A percentile compares a stretch with the other conserved stretches of the same genome.
These are phyloP conservation scores for Arvicola amphibius DNA, from an alignment of 2,797 vertebrate genomes.

Conservation along the genomic window DNA sequence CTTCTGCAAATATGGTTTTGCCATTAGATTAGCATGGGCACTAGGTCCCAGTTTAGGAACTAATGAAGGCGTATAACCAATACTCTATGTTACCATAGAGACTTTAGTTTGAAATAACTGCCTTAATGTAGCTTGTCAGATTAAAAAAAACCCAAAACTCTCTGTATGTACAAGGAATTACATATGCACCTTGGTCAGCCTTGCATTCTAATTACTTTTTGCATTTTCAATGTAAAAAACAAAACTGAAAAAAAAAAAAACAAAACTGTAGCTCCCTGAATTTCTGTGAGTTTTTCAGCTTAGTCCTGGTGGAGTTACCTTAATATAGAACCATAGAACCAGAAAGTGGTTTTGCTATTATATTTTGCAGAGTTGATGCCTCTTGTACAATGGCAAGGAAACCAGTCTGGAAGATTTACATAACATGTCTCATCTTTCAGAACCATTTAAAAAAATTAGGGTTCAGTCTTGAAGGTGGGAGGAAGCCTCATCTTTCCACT, in stretches of 20 bases:
- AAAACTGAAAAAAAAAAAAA: conserved; percentile 7
- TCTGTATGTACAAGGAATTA: conserved; percentile 83
- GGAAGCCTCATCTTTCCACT: conserved; percentile 41
- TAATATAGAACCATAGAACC: conserved; percentile 61
- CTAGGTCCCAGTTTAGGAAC: conserved; percentile 79
- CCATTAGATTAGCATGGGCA: conserved; percentile 85
- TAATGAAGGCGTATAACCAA: conserved; percentile 83
- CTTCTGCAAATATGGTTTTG: conserved; percentile 81
- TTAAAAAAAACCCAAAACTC: conserved; percentile 77
- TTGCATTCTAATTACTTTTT: conserved; percentile 84
- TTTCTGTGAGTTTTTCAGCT: conserved; percentile 68
- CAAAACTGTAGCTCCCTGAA: conserved; percentile 47
- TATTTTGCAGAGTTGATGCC: conserved; percentile 62
- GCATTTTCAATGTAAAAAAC: conserved; percentile 77
- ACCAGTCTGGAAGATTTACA: conserved; percentile 64
- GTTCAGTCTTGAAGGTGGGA: conserved; percentile 59
- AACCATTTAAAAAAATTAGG: conserved; percentile 70
- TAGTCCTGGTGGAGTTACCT: background rate
- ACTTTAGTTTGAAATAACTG: conserved; percentile 85
- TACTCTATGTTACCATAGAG: conserved; percentile 76
- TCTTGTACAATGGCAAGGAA: conserved; percentile 53
- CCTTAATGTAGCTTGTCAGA: conserved; percentile 75
- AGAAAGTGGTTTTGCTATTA: conserved; percentile 67
- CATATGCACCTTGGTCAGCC: conserved; percentile 46
- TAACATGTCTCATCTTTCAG: conserved; percentile 30